Percentiles rank a stretch among this genome's conserved stretches.
Conservation (phyloP, 1,140 invertebrate species). For the Helicoverpa armigera region DNA sequence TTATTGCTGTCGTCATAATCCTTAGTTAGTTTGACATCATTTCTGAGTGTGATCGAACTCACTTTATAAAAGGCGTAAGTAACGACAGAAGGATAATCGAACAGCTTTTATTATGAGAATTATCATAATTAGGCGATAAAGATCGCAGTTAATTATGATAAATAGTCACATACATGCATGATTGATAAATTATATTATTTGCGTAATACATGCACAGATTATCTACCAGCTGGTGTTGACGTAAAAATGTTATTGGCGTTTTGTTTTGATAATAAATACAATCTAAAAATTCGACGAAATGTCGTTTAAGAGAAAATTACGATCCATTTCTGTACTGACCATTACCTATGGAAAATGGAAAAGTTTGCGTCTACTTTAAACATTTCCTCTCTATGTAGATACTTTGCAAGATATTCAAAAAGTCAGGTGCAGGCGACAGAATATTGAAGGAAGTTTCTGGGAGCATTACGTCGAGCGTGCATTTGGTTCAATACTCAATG, state of each 20-base stretch:
- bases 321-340: background rate
- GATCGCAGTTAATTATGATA: conserved; percentile 33
- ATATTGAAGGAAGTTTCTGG: background rate
- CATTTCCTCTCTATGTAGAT: background rate
- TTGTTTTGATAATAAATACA: background rate
- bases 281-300: background rate
- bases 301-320: too few relatives aligned
- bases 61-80: conserved; percentile 4
- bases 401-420: too few relatives aligned
- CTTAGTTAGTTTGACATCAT: conserved; percentile 8
- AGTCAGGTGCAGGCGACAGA: background rate
- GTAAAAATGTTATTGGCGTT: conserved; percentile 17
- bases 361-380: background rate
- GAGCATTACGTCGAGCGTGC: background rate
- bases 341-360: background rate
- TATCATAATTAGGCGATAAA: conserved; percentile 36
- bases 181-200: background rate
- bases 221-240: conserved; percentile 6
- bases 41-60: conserved; percentile 3
- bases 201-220: conserved; percentile 31
- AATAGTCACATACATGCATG: conserved; percentile 3
- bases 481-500: background rate
- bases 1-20: conserved; percentile 8
- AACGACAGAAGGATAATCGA: conserved; percentile 17
- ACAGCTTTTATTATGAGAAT: conserved; percentile 27